phyloP scores from a whole-genome alignment of 2,888 invertebrate species.

The Morinoia aosen region DNA sequence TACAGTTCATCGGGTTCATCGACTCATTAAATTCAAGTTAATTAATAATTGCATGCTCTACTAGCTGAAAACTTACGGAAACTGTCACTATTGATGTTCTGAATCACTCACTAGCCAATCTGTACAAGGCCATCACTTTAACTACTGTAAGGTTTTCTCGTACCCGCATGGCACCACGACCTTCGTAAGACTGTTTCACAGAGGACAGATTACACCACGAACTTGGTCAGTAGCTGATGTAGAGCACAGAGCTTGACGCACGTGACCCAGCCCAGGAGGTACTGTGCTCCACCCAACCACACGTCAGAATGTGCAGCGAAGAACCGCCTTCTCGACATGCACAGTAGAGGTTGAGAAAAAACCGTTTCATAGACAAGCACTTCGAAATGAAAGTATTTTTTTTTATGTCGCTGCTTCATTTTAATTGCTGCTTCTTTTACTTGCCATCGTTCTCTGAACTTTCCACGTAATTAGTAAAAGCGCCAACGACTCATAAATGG shows the following conservation, averaged over 20 bases:
- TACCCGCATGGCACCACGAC: neutral
- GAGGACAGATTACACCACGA: constrained; percentile 5
- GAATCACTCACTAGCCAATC: neutral
- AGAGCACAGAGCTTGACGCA: neutral
- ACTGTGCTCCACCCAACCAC: neutral
- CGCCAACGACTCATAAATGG: no score
- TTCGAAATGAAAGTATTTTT: no score
- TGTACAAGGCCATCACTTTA: neutral
- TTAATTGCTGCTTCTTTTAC: no score
- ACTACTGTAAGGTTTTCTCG: neutral
- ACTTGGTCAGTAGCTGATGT: neutral
- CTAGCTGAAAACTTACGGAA: neutral
- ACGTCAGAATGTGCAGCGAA: neutral
- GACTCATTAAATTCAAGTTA: neutral
- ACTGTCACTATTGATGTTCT: neutral
- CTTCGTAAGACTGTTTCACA: constrained; percentile 5
- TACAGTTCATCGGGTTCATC: neutral
- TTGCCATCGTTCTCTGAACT: no score
- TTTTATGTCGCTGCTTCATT: no score
- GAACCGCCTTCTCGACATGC: no score
- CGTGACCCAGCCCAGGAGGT: neutral
- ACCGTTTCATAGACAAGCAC: no score
- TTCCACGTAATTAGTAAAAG: no score
- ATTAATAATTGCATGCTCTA: neutral
- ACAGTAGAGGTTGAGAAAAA: no score